These are phyloP conservation scores for Folsomia candida DNA, from an alignment of 2,888 invertebrate genomes.

Conservation along the genomic window DNA sequence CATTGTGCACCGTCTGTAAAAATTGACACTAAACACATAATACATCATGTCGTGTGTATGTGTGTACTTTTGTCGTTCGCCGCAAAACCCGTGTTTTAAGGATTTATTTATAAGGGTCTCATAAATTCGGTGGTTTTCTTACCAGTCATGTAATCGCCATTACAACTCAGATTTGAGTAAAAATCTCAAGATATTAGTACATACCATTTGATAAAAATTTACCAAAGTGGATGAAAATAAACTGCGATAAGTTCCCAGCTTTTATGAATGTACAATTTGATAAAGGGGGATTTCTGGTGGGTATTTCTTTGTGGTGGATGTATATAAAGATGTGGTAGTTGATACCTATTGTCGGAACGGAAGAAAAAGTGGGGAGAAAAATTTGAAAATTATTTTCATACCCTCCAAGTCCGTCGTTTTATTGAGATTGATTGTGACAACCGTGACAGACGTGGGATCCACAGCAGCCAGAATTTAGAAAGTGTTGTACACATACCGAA, in stretches of 20 bases:
- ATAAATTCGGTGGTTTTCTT: too few relatives aligned
- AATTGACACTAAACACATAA: too few relatives aligned
- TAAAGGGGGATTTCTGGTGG: background rate
- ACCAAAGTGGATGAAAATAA: background rate
- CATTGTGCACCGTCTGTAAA: background rate
- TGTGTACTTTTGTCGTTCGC: too few relatives aligned
- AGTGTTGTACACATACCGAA: too few relatives aligned
- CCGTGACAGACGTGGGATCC: conserved; percentile 24
- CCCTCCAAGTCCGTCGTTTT: conserved; percentile 21
- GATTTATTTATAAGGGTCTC: too few relatives aligned
- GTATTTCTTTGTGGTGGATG: background rate
- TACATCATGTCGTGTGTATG: too few relatives aligned
- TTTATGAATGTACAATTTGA: too few relatives aligned
- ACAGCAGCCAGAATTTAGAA: background rate
- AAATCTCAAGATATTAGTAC: too few relatives aligned
- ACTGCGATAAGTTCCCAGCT: too few relatives aligned
- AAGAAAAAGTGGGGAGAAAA: conserved; percentile 9
- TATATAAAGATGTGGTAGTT: background rate
- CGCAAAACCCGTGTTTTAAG: too few relatives aligned
- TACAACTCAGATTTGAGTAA: background rate
- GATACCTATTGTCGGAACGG: background rate
- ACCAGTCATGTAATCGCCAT: too few relatives aligned
- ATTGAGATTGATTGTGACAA: conserved; percentile 43
- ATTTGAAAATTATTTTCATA: background rate
- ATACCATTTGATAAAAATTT: too few relatives aligned